These are phyloP conservation scores for Oreochromis grahami DNA, from an alignment of 2,797 vertebrate species.

Conservation along the genomic window DNA sequence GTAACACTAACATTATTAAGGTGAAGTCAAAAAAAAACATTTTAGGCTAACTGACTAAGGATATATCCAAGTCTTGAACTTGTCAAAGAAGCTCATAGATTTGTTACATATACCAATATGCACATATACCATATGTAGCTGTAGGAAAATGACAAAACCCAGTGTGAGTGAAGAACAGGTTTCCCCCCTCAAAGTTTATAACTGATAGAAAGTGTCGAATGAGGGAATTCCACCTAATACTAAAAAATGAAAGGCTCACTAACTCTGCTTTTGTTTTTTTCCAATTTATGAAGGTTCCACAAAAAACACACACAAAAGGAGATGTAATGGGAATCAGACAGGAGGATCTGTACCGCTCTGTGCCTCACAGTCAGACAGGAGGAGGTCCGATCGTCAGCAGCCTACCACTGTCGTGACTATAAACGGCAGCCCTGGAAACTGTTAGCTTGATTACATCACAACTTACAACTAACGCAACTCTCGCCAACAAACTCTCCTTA, in stretches of 20 bases:
- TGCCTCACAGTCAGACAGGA: not conserved
- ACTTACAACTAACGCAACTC: constrained; percentile 58
- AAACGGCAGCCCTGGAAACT: constrained; percentile 58
- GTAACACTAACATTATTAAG: not conserved
- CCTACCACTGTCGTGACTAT: constrained; percentile 59
- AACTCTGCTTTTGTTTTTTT: not conserved
- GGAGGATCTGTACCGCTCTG: not conserved
- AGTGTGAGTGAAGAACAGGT: not conserved
- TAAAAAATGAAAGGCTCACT: not conserved
- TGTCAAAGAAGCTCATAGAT: not conserved
- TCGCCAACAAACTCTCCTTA: constrained; percentile 59
- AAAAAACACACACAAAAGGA: not conserved
- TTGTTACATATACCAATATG: not conserved
- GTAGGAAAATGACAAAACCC: not conserved
- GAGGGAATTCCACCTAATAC: not conserved
- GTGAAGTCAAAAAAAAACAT: not conserved
- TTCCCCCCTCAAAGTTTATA: not conserved
- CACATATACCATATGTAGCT: not conserved
- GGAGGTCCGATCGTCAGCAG: constrained; percentile 34
- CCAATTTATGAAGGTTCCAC: not conserved
- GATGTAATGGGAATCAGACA: not conserved
- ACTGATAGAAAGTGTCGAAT: not conserved
- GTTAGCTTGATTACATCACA: constrained; percentile 70
- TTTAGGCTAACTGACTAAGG: not conserved
- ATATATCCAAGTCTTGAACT: not conserved